Percentiles rank a stretch among this genome's conserved stretches.
Conservation (phyloP, 2,888 invertebrate species). For the Smittia sp. region DNA sequence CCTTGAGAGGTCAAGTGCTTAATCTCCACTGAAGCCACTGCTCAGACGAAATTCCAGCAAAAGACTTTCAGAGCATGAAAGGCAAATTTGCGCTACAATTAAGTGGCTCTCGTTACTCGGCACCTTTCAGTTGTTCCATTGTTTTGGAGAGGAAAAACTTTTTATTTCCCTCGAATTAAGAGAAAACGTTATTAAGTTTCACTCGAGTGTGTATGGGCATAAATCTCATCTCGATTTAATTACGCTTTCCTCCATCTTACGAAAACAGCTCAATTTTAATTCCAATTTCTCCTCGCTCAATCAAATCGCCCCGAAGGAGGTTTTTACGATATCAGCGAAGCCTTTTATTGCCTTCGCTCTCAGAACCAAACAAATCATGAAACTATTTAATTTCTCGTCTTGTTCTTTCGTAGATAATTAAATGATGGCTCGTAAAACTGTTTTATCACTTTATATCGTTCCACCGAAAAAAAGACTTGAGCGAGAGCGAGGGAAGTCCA, state of each 20-base stretch:
- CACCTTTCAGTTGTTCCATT: conserved; percentile 13
- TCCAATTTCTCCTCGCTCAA: conserved; percentile 8
- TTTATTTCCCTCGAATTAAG: neutral
- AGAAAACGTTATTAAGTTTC: conserved; percentile 2
- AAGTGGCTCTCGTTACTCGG: neutral
- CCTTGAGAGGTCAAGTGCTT: conserved; percentile 39
- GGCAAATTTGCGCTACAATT: conserved; percentile 7
- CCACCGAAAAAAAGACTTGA: neutral
- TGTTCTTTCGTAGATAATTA: conserved; percentile 35
- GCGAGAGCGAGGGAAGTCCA: neutral
- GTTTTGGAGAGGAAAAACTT: neutral
- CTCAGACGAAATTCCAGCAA: conserved; percentile 7
- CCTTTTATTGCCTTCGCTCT: conserved; percentile 13
- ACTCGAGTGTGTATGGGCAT: conserved; percentile 22
- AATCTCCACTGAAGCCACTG: conserved; percentile 20
- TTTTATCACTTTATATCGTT: conserved; percentile 38
- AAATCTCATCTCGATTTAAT: conserved; percentile 16
- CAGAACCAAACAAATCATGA: conserved; percentile 36
- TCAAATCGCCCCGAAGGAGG: conserved; percentile 2
- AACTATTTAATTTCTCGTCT: conserved; percentile 5
- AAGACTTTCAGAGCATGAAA: conserved; percentile 19
- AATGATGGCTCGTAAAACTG: conserved; percentile 42
- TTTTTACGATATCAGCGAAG: neutral
- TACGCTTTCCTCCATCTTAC: conserved; percentile 2
- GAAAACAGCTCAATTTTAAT: conserved; percentile 14